Base-by-base conservation (phyloP, 2,797 vertebrate species). In the Aplochiton taeniatus region DNA sequence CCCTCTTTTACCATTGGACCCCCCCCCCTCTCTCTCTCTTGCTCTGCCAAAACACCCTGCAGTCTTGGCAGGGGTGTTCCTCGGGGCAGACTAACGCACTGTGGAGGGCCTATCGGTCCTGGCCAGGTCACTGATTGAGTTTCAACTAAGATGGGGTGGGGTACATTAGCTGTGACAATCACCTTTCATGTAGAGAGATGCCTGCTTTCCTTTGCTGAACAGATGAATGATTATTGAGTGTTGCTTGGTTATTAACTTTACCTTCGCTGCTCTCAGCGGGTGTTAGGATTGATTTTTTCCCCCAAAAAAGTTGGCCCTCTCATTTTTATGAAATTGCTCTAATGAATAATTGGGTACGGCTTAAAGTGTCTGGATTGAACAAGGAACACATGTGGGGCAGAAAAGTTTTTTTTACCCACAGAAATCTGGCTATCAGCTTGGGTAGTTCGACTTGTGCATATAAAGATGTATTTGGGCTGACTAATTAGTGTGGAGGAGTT, bases 261-360 rank as follows among this genome's bases (percentile, higher is more conserved):
- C 46, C 56, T 48, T 70, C 49, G 57, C 20, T 47, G 49, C 58
- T 44, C 31, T 54, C 56, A 60, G 51, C 64, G 68, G 61, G 61
- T 44, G 55, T 45, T 59, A 48, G 17, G 72, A 83, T 73, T 49
- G 63, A 74, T 79, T 50, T 52, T 42, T 68, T 41, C 63, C 78
- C n/a, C n/a, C n/a, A n/a, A 80, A 74, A 74, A 67, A 42, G 44
- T 43, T 46, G 51, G 8, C 13, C 14, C 44, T 46, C 20, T 60
- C 42, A 42, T 69, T 72, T 74, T 63, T 72, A 68, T 44, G 41
- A 54, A 65, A 46, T 54, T 60, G 4, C 55, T 66, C 53, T 49
- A 16, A n/a, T 70, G 65, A 71, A 49, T 45, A 58, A 69, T 50
- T 58, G 44, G 43, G 19, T 56, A 56, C 61, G 17, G 58, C 63